Base-by-base conservation (phyloP, 2,113 vertebrate species). In the Anguilla rostrata region DNA sequence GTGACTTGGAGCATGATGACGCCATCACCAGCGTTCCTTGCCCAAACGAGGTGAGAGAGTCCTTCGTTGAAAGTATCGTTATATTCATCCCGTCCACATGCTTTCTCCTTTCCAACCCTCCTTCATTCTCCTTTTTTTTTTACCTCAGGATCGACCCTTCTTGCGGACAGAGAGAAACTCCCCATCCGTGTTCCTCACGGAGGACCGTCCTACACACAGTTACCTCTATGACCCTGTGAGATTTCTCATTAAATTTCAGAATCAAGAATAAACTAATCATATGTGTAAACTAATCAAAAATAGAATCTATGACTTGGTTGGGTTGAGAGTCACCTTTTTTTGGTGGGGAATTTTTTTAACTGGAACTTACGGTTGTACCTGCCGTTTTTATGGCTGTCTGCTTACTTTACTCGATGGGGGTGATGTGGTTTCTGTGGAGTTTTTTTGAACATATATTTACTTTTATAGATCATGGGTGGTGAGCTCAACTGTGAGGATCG, bases 391-490 rank as follows among this genome's bases (percentile, higher is more conserved):
- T 41, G 20, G 41, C 14, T 81, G 39, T 26, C 39, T 43, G 57
- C 20, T 18, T 5, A n/a, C 39, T 20, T 39, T 20, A 39, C 14
- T 41, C 5, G 40, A 15, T 16, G 6, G 41, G 71, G 78, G 78
- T 85, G 57, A 43, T 39, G 2, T 39, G 43, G 16, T 56, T 9
- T 43, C 6, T 7, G n/a, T n/a, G n/a, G 3, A 22, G 0, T 66
- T 39, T 53, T 90, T 8, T 71, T 90, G 78, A 34, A 78, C 86
- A 39, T 90, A 29, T 84, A 3, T 89, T 88, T 86, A 86, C 84
- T 40, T 83, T 85, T 86, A 83, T 92, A 98, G 97, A 83, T 82
- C 79, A 89, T 93, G 3, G 98, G 97, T 49, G 97, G 95, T 87
- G 88, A 92, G 66, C 87, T 98, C 90, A 79, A 41, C 0, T 99